Percentiles rank a stretch among this genome's conserved stretches.
phyloP scores from a whole-genome alignment of 2,113 vertebrate species.

The Lates calcarifer region DNA sequence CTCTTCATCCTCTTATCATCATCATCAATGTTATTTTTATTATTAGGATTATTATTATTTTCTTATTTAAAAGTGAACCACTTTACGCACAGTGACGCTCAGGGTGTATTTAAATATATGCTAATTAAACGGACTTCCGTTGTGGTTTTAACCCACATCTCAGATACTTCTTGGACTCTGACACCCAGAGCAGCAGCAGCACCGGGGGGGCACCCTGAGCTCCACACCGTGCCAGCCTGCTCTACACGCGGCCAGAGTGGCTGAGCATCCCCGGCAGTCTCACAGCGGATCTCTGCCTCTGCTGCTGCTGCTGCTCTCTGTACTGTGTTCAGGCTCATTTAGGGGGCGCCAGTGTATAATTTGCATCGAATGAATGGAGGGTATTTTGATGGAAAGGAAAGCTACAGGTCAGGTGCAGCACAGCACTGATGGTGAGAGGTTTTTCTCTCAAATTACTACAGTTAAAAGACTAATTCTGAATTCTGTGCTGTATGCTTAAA shows the following conservation, averaged over 20 bases:
- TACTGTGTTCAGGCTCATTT: slow-evolving; percentile 58
- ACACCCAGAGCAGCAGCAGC: not conserved
- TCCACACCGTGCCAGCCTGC: not conserved
- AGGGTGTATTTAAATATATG: not conserved
- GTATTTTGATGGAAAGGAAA: not conserved
- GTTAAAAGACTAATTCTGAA: not conserved
- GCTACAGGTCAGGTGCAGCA: slow-evolving; percentile 26
- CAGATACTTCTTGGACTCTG: not conserved
- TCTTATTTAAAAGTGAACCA: not conserved
- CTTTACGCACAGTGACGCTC: not conserved
- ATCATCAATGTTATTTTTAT: slow-evolving; percentile 1
- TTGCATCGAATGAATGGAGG: slow-evolving; percentile 32
- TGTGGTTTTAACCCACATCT: not conserved
- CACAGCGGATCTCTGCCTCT: not conserved
- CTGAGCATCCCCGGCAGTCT: not conserved
- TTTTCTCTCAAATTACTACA: too few species aligned
- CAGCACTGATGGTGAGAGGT: not conserved
- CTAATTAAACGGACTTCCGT: not conserved
- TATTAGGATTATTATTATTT: not conserved
- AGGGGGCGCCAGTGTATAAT: slow-evolving; percentile 81
- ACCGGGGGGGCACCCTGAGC: slow-evolving; percentile 9
- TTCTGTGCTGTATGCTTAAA: not conserved
- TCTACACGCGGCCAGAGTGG: slow-evolving; percentile 15
- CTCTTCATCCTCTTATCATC: not conserved
- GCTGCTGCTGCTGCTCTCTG: slow-evolving; percentile 15